Conservation (phyloP, 1,140 invertebrate genomes). For the Tetramorium alpestre region DNA sequence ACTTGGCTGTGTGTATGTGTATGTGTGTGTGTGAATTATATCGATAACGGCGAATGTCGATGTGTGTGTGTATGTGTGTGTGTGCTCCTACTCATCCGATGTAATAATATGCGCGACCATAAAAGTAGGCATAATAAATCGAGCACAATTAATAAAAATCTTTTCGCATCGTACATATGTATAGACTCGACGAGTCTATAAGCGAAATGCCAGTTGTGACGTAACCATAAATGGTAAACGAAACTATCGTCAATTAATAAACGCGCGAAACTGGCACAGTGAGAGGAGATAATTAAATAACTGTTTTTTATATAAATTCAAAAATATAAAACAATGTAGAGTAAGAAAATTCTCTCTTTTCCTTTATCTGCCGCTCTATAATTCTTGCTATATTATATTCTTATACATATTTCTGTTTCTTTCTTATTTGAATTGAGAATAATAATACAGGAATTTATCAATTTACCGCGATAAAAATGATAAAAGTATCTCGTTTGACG, state of each 20-base stretch:
- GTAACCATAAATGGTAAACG: slow-evolving; percentile 32
- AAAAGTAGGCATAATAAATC: slow-evolving; percentile 63
- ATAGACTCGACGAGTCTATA: background rate
- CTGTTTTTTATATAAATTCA: background rate
- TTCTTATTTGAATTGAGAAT: background rate
- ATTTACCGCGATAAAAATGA: background rate
- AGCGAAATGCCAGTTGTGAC: slow-evolving; percentile 25
- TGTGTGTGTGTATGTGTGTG: background rate
- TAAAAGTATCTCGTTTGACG: slow-evolving; percentile 36
- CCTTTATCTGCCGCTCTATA: background rate
- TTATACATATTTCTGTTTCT: background rate
- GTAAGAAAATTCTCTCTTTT: background rate
- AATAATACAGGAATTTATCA: background rate
- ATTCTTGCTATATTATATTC: background rate
- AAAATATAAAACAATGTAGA: background rate
- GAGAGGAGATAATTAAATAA: slow-evolving; percentile 29
- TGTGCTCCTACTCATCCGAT: slow-evolving; percentile 37
- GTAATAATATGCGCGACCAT: slow-evolving; percentile 55
- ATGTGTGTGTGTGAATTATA: background rate
- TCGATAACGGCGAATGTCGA: slow-evolving; percentile 41
- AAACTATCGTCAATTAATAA: slow-evolving; percentile 36
- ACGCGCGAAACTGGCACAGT: background rate
- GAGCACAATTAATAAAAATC: slow-evolving; percentile 62
- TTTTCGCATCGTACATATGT: slow-evolving; percentile 25
- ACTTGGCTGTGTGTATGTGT: background rate